Percentiles rank a stretch among this genome's conserved stretches.
Evolutionary conservation across 2,888 invertebrate species (phyloP).

Genomic region (Phragmatobia fuliginosa): DNA sequence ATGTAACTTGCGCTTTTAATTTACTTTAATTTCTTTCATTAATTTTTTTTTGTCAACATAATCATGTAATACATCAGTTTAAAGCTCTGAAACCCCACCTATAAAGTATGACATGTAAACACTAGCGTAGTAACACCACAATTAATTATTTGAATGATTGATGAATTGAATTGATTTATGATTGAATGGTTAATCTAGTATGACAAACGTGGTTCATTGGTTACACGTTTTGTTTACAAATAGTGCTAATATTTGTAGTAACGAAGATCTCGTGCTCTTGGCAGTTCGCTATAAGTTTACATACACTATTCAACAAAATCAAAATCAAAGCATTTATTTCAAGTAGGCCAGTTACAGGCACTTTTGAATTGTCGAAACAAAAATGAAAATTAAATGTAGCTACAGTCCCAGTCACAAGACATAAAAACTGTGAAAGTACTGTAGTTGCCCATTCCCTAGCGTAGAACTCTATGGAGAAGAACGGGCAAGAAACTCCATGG

Average conservation of each 20-base stretch:
- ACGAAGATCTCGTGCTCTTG: neutral
- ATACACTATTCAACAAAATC: too few relatives aligned
- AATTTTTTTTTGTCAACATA: neutral
- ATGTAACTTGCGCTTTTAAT: too few relatives aligned
- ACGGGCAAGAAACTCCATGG: too few relatives aligned
- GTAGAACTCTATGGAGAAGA: too few relatives aligned
- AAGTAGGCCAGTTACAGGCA: too few relatives aligned
- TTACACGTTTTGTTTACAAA: neutral
- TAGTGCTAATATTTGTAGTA: neutral
- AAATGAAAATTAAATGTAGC: too few relatives aligned
- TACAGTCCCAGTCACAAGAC: too few relatives aligned
- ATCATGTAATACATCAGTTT: neutral
- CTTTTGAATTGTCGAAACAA: too few relatives aligned
- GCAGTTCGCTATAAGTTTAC: neutral
- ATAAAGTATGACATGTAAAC: neutral
- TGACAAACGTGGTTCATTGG: neutral
- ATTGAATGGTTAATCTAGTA: neutral
- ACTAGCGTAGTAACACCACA: neutral
- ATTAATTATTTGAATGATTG: neutral
- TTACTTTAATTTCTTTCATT: too few relatives aligned
- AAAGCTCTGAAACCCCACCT: neutral
- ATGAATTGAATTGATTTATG: neutral
- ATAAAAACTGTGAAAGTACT: too few relatives aligned
- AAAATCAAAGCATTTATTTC: too few relatives aligned
- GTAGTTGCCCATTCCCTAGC: too few relatives aligned